phyloP scores from a whole-genome alignment of 2,888 invertebrate species.

The Epinotia ramella region DNA sequence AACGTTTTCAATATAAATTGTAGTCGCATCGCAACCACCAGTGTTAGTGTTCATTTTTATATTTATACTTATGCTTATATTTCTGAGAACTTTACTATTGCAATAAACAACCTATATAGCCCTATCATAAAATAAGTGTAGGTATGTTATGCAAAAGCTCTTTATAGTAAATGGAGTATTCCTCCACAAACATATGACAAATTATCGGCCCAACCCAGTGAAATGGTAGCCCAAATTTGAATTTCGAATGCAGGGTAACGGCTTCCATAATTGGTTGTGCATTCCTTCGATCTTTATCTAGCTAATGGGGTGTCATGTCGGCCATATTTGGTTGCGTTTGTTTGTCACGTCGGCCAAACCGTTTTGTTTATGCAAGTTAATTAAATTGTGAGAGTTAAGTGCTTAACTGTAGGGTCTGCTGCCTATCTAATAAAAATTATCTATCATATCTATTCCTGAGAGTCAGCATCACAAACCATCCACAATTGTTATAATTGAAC shows the following conservation, averaged over 20 bases:
- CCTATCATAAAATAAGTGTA: too few species aligned
- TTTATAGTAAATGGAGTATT: background rate
- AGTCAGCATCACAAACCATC: background rate
- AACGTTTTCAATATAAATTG: too few species aligned
- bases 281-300: slow-evolving; percentile 42
- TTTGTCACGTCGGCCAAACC: slow-evolving; percentile 30
- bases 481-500: background rate
- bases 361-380: slow-evolving; percentile 26
- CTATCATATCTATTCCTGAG: background rate
- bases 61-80: too few species aligned
- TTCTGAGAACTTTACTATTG: too few species aligned
- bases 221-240: slow-evolving; percentile 29
- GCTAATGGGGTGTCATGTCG: slow-evolving; percentile 43
- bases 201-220: slow-evolving; percentile 19
- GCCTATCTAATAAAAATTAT: background rate
- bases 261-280: slow-evolving; percentile 37
- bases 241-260: slow-evolving; percentile 42
- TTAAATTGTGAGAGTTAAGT: slow-evolving; percentile 9
- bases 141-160: background rate
- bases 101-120: too few species aligned
- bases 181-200: slow-evolving; percentile 3
- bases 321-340: slow-evolving; percentile 10
- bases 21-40: too few species aligned
- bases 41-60: too few species aligned
- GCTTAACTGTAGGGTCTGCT: background rate